Evolutionary conservation across 1,140 invertebrate species (phyloP).

Genomic region (Oedothorax gibbosus): DNA sequence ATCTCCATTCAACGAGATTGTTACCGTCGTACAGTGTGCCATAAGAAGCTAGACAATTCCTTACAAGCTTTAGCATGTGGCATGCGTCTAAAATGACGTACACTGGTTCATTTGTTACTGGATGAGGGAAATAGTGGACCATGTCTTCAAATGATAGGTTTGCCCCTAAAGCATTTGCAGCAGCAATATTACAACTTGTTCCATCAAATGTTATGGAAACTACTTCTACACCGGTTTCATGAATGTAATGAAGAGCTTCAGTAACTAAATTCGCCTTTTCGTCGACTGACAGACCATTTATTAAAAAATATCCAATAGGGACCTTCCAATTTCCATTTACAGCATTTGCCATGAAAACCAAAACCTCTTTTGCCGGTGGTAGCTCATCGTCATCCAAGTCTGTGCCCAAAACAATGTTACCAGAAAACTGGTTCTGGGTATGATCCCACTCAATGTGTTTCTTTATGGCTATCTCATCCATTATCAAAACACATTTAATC

Average conservation of each 20-base stretch:
- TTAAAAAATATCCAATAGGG: not conserved
- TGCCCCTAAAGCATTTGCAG: not conserved
- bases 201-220: not conserved
- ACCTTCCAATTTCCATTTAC: no score
- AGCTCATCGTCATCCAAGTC: no score
- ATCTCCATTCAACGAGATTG: not conserved
- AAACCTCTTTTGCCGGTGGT: no score
- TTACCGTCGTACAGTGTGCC: not conserved
- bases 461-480: no score
- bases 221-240: conserved; percentile 9
- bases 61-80: not conserved
- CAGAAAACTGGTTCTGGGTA: no score
- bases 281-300: not conserved
- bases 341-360: no score
- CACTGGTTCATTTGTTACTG: not conserved
- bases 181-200: not conserved
- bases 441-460: no score
- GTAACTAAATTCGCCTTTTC: conserved; percentile 2
- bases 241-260: not conserved
- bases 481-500: no score
- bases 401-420: no score
- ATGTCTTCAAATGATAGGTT: not conserved
- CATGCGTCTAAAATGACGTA: not conserved
- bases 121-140: not conserved
- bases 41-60: not conserved